These are phyloP conservation scores for Andrena fulva DNA, from an alignment of 2,888 invertebrate species.

Conservation along the genomic window DNA sequence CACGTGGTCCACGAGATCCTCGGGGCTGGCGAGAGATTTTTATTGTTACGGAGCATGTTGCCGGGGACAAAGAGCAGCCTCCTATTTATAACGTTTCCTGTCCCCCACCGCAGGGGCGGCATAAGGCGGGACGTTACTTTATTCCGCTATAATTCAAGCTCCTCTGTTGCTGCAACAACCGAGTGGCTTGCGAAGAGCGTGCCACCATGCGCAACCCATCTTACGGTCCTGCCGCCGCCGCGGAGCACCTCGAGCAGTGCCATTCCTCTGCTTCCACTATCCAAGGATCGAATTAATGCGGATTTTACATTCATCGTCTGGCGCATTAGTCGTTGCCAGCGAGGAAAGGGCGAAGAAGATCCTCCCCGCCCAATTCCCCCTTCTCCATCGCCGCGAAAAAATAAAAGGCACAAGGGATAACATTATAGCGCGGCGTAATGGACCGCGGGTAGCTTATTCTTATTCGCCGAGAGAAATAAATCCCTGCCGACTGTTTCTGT, in stretches of 20 bases:
- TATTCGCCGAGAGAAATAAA: background rate
- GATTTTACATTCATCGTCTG: constrained; percentile 26
- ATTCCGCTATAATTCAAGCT: constrained; percentile 51
- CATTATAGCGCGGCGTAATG: constrained; percentile 10
- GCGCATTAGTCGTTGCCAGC: constrained; percentile 21
- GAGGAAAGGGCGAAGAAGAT: background rate
- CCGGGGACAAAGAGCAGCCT: constrained; percentile 48
- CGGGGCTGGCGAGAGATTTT: constrained; percentile 49
- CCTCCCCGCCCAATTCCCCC: constrained; percentile 5
- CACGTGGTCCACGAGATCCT: constrained; percentile 29
- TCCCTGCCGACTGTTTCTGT: background rate
- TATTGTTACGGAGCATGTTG: constrained; percentile 50
- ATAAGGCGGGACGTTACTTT: constrained; percentile 36
- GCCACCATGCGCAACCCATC: background rate
- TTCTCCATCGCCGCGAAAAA: background rate
- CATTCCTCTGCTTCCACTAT: background rate
- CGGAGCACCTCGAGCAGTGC: too few relatives aligned
- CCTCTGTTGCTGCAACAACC: constrained; percentile 16
- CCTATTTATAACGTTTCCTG: constrained; percentile 49
- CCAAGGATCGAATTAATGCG: constrained; percentile 30
- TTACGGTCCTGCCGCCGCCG: too few relatives aligned
- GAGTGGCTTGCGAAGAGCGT: background rate
- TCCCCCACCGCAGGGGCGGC: background rate
- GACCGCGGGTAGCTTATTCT: constrained; percentile 8
- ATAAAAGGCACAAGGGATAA: background rate